Conservation (phyloP, 2,113 vertebrate genomes). For the Cranoglanis bouderius region DNA sequence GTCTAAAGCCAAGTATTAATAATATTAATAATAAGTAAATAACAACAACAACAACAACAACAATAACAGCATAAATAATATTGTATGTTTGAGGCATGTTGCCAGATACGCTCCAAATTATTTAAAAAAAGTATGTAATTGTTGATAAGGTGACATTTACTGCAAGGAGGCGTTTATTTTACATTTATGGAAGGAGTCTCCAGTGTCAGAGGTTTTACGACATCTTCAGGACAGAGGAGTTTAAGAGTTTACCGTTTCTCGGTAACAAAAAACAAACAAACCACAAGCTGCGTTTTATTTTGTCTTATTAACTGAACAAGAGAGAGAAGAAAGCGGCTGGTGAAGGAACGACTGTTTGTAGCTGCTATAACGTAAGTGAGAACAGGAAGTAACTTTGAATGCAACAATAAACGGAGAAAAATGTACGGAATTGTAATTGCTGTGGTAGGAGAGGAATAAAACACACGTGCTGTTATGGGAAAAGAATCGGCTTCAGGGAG, state of each 20-base stretch:
- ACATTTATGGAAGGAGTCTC: neutral
- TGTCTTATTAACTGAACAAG: neutral
- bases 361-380: neutral
- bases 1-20: too few species aligned
- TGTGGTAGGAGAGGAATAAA: neutral
- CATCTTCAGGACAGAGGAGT: too few species aligned
- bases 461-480: neutral
- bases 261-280: too few species aligned
- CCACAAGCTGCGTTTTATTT: neutral
- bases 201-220: neutral
- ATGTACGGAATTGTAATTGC: neutral
- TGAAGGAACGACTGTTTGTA: neutral
- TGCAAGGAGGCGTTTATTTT: too few species aligned
- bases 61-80: too few species aligned
- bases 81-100: too few species aligned
- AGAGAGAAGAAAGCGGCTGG: neutral
- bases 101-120: too few species aligned
- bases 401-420: neutral
- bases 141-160: too few species aligned
- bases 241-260: neutral
- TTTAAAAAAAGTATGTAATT: too few species aligned
- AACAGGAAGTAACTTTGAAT: neutral
- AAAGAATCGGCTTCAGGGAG: neutral
- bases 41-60: too few species aligned
- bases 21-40: too few species aligned